phyloP scores from a whole-genome alignment of 2,888 invertebrate genomes.

The Harpagoxenus sublaevis region DNA sequence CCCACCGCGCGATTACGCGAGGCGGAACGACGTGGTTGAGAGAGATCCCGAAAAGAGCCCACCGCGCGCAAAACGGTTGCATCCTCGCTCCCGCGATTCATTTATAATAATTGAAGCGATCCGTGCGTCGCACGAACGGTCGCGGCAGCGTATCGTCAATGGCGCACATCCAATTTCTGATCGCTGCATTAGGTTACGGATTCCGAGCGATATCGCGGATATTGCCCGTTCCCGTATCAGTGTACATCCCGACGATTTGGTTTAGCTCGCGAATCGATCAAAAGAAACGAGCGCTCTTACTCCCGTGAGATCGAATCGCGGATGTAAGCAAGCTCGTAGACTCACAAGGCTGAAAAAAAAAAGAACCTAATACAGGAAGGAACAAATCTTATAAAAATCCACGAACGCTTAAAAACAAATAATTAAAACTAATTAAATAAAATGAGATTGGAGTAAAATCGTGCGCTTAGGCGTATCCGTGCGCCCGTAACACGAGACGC shows the following conservation, averaged over 20 bases:
- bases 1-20: slow-evolving; percentile 43
- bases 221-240: slow-evolving; percentile 16
- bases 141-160: slow-evolving; percentile 43
- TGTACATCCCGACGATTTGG: slow-evolving; percentile 20
- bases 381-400: not conserved
- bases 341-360: not conserved
- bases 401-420: not conserved
- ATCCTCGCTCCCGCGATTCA: slow-evolving; percentile 33
- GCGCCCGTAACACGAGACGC: slow-evolving; percentile 7
- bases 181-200: slow-evolving; percentile 43
- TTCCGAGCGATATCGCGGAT: slow-evolving; percentile 40
- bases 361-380: not conserved
- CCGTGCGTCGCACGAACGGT: slow-evolving; percentile 47
- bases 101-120: slow-evolving; percentile 48
- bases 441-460: not conserved
- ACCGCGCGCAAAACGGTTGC: not conserved
- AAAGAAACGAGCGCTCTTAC: slow-evolving; percentile 2
- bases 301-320: not conserved
- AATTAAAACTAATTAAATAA: slow-evolving; percentile 19
- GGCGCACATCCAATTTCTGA: slow-evolving; percentile 48
- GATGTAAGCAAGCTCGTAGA: not conserved
- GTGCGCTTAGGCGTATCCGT: slow-evolving; percentile 1
- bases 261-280: slow-evolving; percentile 38
- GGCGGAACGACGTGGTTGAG: slow-evolving; percentile 46
- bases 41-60: slow-evolving; percentile 15